phyloP scores from a whole-genome alignment of 1,140 invertebrate genomes.

The Diabrotica undecimpunctata region DNA sequence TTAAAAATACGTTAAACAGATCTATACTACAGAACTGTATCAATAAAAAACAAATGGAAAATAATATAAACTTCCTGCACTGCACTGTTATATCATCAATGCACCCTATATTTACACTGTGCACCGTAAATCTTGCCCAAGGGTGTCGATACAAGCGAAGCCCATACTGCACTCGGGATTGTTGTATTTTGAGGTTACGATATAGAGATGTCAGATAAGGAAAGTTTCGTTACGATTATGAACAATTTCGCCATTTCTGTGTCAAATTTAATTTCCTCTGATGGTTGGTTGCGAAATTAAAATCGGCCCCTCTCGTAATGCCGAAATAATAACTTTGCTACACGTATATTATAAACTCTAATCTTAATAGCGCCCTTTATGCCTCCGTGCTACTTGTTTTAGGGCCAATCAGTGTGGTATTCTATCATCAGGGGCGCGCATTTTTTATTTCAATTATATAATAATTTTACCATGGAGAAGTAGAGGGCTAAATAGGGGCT shows the following conservation, averaged over 20 bases:
- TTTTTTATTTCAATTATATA: too few species aligned
- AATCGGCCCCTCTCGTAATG: slow-evolving; percentile 24
- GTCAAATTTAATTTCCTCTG: slow-evolving; percentile 28
- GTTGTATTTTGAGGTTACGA: slow-evolving; percentile 13
- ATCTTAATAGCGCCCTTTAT: slow-evolving; percentile 30
- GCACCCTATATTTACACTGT: too few species aligned
- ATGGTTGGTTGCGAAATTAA: slow-evolving; percentile 22
- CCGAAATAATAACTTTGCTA: slow-evolving; percentile 26
- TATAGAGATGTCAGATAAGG: slow-evolving; percentile 3
- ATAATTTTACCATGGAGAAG: too few species aligned
- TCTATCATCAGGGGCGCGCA: slow-evolving; percentile 4
- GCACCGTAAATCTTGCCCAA: too few species aligned
- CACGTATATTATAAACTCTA: slow-evolving; percentile 29
- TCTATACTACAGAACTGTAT: too few species aligned
- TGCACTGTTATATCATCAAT: too few species aligned
- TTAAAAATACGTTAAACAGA: too few species aligned
- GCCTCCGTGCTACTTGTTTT: slow-evolving; percentile 31
- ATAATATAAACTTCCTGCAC: too few species aligned
- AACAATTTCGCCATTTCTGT: slow-evolving; percentile 21
- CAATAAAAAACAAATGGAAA: too few species aligned
- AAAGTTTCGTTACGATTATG: slow-evolving; percentile 11
- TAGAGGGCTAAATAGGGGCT: too few species aligned
- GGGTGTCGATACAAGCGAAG: not conserved
- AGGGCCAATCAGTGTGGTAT: slow-evolving; percentile 27
- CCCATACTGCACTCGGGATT: not conserved